Evolutionary conservation across 2,113 vertebrate species (phyloP).

Genomic region (Chloroceryle aenea): DNA sequence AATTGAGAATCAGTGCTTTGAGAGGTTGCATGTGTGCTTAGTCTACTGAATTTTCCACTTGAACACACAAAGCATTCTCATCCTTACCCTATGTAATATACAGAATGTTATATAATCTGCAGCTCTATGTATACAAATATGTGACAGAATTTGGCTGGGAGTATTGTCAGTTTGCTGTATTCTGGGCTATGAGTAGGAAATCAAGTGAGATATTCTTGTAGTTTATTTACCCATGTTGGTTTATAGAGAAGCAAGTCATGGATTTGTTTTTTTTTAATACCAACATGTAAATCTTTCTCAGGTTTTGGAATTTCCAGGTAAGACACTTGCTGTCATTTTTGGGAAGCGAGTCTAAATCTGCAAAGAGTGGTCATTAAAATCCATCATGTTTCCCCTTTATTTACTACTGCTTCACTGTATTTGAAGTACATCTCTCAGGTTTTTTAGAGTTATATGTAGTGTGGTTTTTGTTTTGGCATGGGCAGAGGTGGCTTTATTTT

Average conservation of each 20-base stretch:
- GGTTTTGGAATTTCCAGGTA: not conserved
- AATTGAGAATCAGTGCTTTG: not conserved
- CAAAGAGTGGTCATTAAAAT: not conserved
- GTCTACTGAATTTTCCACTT: not conserved
- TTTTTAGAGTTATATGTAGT: not conserved
- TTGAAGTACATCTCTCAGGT: not conserved
- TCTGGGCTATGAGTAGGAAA: not conserved
- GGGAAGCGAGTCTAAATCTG: not conserved
- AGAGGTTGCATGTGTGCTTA: not conserved
- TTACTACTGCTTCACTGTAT: not conserved
- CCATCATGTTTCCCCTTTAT: not conserved
- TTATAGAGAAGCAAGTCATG: not conserved
- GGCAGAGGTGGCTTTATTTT: not conserved
- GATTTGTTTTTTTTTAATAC: not conserved
- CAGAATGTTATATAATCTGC: not conserved
- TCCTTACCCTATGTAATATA: not conserved
- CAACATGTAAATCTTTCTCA: not conserved
- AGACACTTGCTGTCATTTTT: not conserved
- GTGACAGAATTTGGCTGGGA: not conserved
- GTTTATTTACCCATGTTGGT: not conserved
- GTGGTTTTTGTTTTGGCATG: not conserved
- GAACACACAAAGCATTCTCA: not conserved
- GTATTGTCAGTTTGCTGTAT: not conserved
- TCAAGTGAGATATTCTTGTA: not conserved
- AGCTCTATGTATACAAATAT: not conserved